Evolutionary conservation across 2,797 vertebrate genomes (phyloP).

Genomic region (Fistularia tabacaria): DNA sequence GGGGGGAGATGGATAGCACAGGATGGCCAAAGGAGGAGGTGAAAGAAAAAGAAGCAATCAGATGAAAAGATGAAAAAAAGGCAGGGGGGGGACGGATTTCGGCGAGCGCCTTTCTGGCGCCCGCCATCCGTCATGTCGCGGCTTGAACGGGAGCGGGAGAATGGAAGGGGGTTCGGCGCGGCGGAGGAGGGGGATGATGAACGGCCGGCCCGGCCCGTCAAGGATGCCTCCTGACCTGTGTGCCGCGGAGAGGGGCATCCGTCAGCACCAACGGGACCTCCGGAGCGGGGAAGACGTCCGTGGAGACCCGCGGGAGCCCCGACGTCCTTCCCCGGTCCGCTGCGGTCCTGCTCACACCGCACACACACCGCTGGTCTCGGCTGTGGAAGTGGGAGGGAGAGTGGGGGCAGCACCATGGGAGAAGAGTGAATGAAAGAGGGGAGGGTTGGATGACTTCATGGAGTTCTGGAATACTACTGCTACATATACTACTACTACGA

Average conservation of each 20-base stretch:
- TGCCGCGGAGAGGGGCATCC: slow-evolving; percentile 68
- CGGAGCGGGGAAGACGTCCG: no score
- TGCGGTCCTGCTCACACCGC: no score
- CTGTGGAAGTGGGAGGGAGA: no score
- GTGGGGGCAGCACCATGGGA: no score
- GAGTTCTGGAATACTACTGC: no score
- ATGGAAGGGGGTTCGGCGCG: slow-evolving; percentile 37
- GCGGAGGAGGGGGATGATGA: slow-evolving; percentile 53
- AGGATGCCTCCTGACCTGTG: slow-evolving; percentile 75
- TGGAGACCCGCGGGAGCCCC: neutral
- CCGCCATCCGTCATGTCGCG: slow-evolving; percentile 62
- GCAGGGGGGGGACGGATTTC: slow-evolving; percentile 41
- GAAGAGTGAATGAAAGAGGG: no score
- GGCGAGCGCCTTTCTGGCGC: slow-evolving; percentile 44
- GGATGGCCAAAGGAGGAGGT: slow-evolving; percentile 27
- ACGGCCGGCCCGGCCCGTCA: slow-evolving; percentile 71
- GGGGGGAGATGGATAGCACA: slow-evolving; percentile 40
- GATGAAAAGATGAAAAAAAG: slow-evolving; percentile 52
- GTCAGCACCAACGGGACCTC: no score
- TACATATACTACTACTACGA: no score
- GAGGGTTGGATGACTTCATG: no score
- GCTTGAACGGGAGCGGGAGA: slow-evolving; percentile 32
- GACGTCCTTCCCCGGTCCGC: no score
- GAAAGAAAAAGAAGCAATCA: slow-evolving; percentile 54
- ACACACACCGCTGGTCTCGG: no score